These are phyloP conservation scores for Aphaenogaster rudis DNA, from an alignment of 1,140 invertebrate species.

Conservation along the genomic window DNA sequence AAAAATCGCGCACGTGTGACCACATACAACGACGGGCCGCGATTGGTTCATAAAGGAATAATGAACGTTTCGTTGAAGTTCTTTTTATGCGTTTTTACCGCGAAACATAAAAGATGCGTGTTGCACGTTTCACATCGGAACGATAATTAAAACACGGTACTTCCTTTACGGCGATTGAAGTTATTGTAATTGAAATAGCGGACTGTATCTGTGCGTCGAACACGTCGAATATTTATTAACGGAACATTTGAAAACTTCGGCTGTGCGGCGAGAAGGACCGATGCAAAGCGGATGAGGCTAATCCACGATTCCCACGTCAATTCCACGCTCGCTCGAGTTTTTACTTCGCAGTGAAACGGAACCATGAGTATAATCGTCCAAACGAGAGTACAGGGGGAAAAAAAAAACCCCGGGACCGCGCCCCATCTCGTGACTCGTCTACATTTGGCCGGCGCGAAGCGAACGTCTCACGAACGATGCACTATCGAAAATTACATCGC, in stretches of 20 bases:
- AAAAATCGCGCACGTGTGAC: neutral
- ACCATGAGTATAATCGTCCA: slow-evolving; percentile 20
- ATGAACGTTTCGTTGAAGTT: neutral
- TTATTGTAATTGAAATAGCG: neutral
- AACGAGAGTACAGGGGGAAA: slow-evolving; percentile 7
- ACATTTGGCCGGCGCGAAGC: slow-evolving; percentile 9
- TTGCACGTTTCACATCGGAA: neutral
- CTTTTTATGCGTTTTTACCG: slow-evolving; percentile 2
- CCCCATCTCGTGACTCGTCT: slow-evolving; percentile 32
- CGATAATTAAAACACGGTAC: slow-evolving; percentile 8
- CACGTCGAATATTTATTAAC: neutral
- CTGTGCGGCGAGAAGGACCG: neutral
- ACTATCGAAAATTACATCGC: slow-evolving; percentile 8
- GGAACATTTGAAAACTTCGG: neutral
- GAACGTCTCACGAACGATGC: neutral
- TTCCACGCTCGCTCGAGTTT: slow-evolving; percentile 34
- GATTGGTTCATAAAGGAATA: slow-evolving; percentile 28
- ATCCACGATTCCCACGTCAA: slow-evolving; percentile 52
- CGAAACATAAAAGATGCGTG: neutral
- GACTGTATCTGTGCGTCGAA: neutral
- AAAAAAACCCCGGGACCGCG: slow-evolving; percentile 22
- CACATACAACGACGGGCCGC: neutral
- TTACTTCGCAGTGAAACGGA: slow-evolving; percentile 11
- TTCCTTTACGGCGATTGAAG: neutral
- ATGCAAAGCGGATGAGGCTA: slow-evolving; percentile 31